Percentiles rank a stretch among this genome's conserved stretches.
Evolutionary conservation across 1,140 invertebrate species (phyloP).

Genomic region (Planococcus citri): DNA sequence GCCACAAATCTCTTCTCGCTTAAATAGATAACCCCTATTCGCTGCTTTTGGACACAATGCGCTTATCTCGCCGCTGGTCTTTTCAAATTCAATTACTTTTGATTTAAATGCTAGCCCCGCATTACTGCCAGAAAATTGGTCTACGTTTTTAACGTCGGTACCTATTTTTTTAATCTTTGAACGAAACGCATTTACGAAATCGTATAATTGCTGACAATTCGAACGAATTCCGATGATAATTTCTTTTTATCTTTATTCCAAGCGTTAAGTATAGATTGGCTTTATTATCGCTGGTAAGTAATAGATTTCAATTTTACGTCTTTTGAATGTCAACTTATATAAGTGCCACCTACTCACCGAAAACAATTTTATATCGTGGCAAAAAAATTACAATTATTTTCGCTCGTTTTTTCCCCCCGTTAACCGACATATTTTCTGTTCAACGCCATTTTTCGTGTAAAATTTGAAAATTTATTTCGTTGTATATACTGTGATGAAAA

Average conservation of each 20-base stretch:
- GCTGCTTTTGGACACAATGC: not conserved
- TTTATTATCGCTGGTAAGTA: not conserved
- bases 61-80: conserved; percentile 9
- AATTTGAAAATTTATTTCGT: no score
- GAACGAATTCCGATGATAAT: not conserved
- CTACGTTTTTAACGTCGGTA: no score
- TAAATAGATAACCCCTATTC: conserved; percentile 5
- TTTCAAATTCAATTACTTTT: conserved; percentile 13
- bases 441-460: not conserved
- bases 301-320: no score
- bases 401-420: not conserved
- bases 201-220: no score
- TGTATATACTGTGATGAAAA: no score
- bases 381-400: not conserved
- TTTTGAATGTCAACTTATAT: no score
- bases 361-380: no score
- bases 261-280: not conserved
- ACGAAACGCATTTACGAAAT: no score
- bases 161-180: no score
- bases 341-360: no score
- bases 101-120: not conserved
- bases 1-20: conserved; percentile 6
- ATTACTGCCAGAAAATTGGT: no score
- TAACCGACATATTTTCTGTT: not conserved
- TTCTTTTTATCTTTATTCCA: not conserved